Base-by-base conservation (phyloP, 2,113 vertebrate genomes). In the Aegithalos caudatus region DNA sequence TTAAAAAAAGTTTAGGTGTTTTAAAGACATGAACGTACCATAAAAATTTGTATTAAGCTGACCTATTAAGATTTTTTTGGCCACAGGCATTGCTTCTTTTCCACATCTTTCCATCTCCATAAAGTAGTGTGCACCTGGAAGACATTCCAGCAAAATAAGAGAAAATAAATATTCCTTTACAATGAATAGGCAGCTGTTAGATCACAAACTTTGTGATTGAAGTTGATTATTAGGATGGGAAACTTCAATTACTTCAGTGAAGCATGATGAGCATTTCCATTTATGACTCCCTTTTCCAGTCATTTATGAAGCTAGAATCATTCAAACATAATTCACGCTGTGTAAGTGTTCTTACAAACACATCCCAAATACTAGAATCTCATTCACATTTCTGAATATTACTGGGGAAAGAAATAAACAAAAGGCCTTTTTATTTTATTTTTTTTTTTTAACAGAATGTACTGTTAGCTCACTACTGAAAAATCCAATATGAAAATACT, bases 1-100 rank as follows among this genome's bases (percentile, higher is more conserved):
- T 71, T 37, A 92, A 91, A 97, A 96, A 95, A 95, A 90, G 96
- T 95, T 88, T 29, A 81, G 77, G 72, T 31, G 3, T 88, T 93
- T 40, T 29, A 40, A 81, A 95, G 88, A 38, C 27, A 70, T 40
- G 85, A 94, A 58, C 51, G 82, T 93, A 9, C 35, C 14, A 50
- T 76, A 72, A 86, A 51, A 58, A 40, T 80, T 37, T 50, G 18
- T 44, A 33, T 44, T 87, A 83, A 78, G 44, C 22, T 79, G 16
- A 90, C 66, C n/a, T 86, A 20, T 64, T 38, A 65, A 78, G 92
- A 42, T 37, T 69, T 50, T 61, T 21, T 77, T 92, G 45, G 27
- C 61, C 62, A 6, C 33, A 62, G 65, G 54, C 8, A 15, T 67
- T 95, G 16, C 14, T 95, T 11, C 37, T 86, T 28, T 85, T 47